Evolutionary conservation across 2,888 invertebrate species (phyloP), one percentile per base, ranked within the genome.

Genomic region (Orchesella flavescens): DNA sequence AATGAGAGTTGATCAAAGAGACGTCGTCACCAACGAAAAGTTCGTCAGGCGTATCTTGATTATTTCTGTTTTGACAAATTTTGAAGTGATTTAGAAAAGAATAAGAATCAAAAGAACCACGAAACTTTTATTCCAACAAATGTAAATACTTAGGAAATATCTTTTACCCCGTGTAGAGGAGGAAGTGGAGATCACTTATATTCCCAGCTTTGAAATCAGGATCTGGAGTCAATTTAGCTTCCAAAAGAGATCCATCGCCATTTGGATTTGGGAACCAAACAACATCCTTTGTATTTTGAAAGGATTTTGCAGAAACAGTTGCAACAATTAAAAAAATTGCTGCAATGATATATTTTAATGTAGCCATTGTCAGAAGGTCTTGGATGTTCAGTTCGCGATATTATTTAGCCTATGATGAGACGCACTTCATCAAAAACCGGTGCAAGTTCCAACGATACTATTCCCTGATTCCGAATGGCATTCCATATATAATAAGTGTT

Each of bases 241-340:
- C 66, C 15, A 76, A 66, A 12, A 76, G 23, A 44, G 63, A 21
- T 17, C 76, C 76, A 23, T 76, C 55, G 1, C 34, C 66, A 13
- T 65, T 76, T 15, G 76, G 76, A 66, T 76, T 55, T 19, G 76
- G 76, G 53, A 76, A 76, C 76, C 76, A 76, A 1, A 76, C 76
- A 9, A 66, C 10, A 66, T 76, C 76, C 66, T 65, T 49, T 10
- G 65, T 17, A 49, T 66, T 53, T 17, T 66, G 49, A 17, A 66
- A n/a, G 46, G 34, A 44, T n/a, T 63, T 75, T 46, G 59, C 61
- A 12, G 24, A 75, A 19, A 15, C 59, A 24, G 44, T n/a, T 46
- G 59, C 63, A 34, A 34, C 34, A 34, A 34, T 34, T 2, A 34
- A 34, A 34, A 34, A 4, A 2, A 34, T 7, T 34, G 34, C 7